A percentile compares a stretch with the other conserved stretches of the same genome.
Evolutionary conservation across 2,888 invertebrate genomes (phyloP).

Genomic region (Stratiomys singularior): DNA sequence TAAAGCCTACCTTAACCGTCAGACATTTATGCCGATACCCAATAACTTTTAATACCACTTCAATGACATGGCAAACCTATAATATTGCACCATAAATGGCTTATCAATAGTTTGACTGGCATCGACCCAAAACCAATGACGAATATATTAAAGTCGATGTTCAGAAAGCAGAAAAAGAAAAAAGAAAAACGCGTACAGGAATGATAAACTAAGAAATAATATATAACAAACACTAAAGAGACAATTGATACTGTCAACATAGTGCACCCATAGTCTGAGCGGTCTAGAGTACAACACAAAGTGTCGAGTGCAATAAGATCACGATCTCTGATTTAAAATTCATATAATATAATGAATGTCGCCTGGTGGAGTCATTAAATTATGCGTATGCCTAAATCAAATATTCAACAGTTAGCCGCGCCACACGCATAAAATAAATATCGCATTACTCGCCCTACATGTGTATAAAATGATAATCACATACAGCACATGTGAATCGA

Average conservation of each 20-base stretch:
- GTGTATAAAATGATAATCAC: conserved; percentile 41
- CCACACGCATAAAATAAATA: conserved; percentile 29
- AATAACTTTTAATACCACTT: not conserved
- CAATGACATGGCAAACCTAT: conserved; percentile 23
- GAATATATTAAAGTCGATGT: conserved; percentile 17
- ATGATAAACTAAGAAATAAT: not conserved
- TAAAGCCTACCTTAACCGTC: conserved; percentile 10
- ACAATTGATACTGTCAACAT: conserved; percentile 38
- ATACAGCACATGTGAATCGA: not conserved
- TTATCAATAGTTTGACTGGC: conserved; percentile 20
- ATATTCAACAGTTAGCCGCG: conserved; percentile 36
- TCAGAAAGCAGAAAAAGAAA: not conserved
- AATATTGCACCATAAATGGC: not conserved
- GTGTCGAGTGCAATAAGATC: conserved; percentile 14
- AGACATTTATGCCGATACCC: not conserved
- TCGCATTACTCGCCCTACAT: conserved; percentile 40
- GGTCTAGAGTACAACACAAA: not conserved
- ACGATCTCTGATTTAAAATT: conserved; percentile 21
- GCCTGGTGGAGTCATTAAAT: conserved; percentile 27
- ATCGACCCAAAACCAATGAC: conserved; percentile 39
- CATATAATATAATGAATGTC: conserved; percentile 26
- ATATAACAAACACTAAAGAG: conserved; percentile 6
- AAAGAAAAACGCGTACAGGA: not conserved
- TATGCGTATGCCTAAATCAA: conserved; percentile 40
- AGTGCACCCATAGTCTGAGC: not conserved